Percentiles rank a stretch among this genome's conserved stretches.
Evolutionary conservation across 2,888 invertebrate species (phyloP).

Genomic region (Caenorhabditis parvicauda): DNA sequence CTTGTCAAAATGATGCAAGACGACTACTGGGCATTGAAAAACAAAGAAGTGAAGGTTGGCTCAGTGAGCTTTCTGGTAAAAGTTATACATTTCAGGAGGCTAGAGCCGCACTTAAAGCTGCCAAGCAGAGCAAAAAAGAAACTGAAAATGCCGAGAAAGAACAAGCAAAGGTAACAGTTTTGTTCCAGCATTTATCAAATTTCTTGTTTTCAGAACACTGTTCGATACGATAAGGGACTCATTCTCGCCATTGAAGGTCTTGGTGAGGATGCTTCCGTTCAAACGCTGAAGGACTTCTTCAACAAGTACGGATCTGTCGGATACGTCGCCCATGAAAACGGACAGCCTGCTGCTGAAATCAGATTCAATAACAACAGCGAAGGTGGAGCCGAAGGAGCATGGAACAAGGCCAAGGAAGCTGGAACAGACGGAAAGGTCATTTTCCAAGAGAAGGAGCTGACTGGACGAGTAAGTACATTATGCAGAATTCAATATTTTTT

Average conservation of each 20-base stretch:
- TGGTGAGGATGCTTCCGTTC: conserved; percentile 23
- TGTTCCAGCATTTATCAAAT: not conserved
- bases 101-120: conserved; percentile 33
- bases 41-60: conserved; percentile 43
- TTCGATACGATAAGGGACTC: conserved; percentile 51
- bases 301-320: conserved; percentile 69
- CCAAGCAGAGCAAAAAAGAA: conserved; percentile 32
- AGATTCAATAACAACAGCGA: conserved; percentile 42
- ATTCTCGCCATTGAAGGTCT: conserved; percentile 50
- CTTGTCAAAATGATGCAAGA: conserved; percentile 58
- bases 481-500: no score
- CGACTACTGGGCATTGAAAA: conserved; percentile 55
- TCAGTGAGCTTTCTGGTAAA: conserved; percentile 8
- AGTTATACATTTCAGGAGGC: conserved; percentile 19
- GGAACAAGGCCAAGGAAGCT: conserved; percentile 50
- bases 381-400: conserved; percentile 44
- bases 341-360: conserved; percentile 36
- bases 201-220: conserved; percentile 15
- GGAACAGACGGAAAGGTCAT: conserved; percentile 52
- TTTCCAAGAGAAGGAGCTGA: conserved; percentile 36
- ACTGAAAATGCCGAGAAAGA: conserved; percentile 38
- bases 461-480: conserved; percentile 25
- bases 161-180: conserved; percentile 15
- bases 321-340: conserved; percentile 37
- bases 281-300: conserved; percentile 75